phyloP scores from a whole-genome alignment of 2,113 vertebrate genomes.

The Actinemys pallida region DNA sequence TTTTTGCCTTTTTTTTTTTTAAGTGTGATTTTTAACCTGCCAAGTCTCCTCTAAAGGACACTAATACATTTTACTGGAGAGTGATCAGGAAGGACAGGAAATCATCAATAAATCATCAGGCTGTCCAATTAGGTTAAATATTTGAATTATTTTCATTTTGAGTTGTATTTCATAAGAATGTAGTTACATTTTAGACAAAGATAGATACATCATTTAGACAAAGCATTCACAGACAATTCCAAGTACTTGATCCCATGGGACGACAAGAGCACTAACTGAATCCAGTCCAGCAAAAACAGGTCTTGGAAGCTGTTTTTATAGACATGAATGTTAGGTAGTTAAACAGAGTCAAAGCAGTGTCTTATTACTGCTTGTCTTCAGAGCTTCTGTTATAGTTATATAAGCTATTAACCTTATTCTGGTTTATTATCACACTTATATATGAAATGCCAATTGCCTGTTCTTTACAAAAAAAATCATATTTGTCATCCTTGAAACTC shows the following conservation, averaged over 20 bases:
- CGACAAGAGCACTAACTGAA: constrained; percentile 53
- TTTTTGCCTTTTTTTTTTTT: background rate
- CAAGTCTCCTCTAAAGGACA: background rate
- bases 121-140: background rate
- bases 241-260: constrained; percentile 44
- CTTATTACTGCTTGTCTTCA: constrained; percentile 54
- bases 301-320: constrained; percentile 70
- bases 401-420: constrained; percentile 42
- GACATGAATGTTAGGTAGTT: constrained; percentile 58
- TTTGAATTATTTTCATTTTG: background rate
- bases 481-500: constrained; percentile 52
- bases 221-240: constrained; percentile 38
- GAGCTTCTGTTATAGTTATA: constrained; percentile 58
- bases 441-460: constrained; percentile 27
- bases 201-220: constrained; percentile 1
- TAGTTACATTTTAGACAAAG: constrained; percentile 7
- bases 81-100: background rate
- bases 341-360: constrained; percentile 50
- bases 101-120: background rate
- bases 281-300: constrained; percentile 62
- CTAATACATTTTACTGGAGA: background rate
- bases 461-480: constrained; percentile 23
- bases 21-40: background rate
- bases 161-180: background rate
- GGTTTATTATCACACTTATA: constrained; percentile 50